Conservation (phyloP, 2,888 invertebrate species). For the Sinhomidia bicolor region DNA sequence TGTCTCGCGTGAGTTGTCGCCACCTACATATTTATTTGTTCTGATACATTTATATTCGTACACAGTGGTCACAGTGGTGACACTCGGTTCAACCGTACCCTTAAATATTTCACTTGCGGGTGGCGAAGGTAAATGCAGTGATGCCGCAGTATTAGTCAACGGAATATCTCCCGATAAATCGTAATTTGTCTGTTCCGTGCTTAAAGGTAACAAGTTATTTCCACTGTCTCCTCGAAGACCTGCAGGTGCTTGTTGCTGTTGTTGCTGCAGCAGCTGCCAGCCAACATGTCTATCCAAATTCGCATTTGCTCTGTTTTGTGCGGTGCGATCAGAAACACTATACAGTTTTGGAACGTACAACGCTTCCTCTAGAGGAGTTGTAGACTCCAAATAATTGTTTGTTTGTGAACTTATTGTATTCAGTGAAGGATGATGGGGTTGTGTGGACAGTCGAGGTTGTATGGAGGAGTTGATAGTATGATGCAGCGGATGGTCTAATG, state of each 20-base stretch:
- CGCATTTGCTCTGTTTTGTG: conserved; percentile 49
- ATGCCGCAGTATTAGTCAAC: conserved; percentile 16
- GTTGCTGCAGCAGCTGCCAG: background rate
- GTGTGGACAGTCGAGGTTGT: background rate
- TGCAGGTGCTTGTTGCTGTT: background rate
- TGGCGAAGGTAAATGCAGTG: conserved; percentile 19
- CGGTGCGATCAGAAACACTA: conserved; percentile 7
- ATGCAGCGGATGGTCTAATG: background rate
- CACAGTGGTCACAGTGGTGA: conserved; percentile 53
- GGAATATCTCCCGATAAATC: conserved; percentile 26
- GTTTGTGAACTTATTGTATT: conserved; percentile 2
- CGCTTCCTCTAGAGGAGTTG: background rate
- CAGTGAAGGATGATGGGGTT: conserved; percentile 19
- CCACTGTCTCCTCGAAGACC: background rate
- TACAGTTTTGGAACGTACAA: background rate
- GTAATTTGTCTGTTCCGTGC: background rate
- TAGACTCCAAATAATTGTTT: background rate
- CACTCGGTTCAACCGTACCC: background rate
- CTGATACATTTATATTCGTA: conserved; percentile 56
- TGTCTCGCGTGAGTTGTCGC: too few relatives aligned
- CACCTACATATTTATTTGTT: background rate
- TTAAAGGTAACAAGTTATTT: too few relatives aligned
- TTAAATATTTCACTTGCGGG: conserved; percentile 6
- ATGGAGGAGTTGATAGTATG: too few relatives aligned
- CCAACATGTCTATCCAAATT: conserved; percentile 43